Evolutionary conservation across 2,888 invertebrate genomes (phyloP), one percentile per base, ranked within the genome.

Genomic region (Drosophila kanekoi): DNA sequence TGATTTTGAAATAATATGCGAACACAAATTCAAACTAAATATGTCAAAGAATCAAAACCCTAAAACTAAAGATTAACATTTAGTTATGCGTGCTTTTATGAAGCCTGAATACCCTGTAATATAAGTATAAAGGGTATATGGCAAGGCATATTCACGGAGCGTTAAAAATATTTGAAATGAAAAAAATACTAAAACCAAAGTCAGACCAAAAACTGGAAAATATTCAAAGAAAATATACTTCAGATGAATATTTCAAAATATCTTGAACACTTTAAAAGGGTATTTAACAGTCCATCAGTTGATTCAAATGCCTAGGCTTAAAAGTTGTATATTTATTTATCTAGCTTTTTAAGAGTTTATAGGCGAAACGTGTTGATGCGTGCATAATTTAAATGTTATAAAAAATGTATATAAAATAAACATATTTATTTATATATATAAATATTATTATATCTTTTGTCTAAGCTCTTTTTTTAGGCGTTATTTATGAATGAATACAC

Each of bases 301-400:
- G 1, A 3, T 23, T 13, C 5, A 1, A 9, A 23, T 32, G 14
- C 43, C 40, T 14, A 61, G 44, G n/a, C 62, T 43, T 63, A 54
- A 68, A 64, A 58, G 57, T 63, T 45, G 53, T 47, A 61, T 37
- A 44, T 56, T n/a, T n/a, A 59, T 64, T 37, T 41, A 49, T 11
- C 14, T 13, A 49, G 5, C 8, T 41, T 68, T 23, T 63, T 60
- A 64, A 38, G 58, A 44, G 58, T 10, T 79, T 74, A 79, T 71
- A 23, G 64, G 41, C 57, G 52, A 77, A 70, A 79, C 79, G 77
- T 77, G 79, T 57, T 67, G 67, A 67, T 48, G 49, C 16, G 59
- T 53, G 79, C 70, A 72, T 79, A 77, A 73, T 66, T 56, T 68
- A 16, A 13, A 28, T 38, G 49, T 66, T 57, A 63, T 13, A 53